Evolutionary conservation across 2,888 invertebrate genomes (phyloP).

Genomic region (Aradus depressus): DNA sequence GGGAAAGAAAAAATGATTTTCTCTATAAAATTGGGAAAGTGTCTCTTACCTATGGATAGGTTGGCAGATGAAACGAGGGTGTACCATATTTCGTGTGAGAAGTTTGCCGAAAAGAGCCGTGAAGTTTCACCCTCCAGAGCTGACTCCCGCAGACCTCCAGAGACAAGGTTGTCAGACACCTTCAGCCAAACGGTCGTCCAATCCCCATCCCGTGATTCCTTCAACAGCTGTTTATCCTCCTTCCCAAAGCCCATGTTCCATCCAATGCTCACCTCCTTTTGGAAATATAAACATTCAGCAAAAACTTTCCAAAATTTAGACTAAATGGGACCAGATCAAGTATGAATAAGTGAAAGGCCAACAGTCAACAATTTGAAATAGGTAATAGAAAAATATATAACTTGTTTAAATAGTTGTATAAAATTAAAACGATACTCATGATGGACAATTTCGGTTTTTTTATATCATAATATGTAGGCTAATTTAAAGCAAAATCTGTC

Average conservation of each 20-base stretch:
- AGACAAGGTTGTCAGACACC: constrained; percentile 38
- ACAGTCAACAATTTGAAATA: no score
- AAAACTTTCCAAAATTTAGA: no score
- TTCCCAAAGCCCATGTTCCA: constrained; percentile 35
- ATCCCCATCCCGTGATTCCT: constrained; percentile 48
- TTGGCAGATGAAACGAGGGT: constrained; percentile 29
- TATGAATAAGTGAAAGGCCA: no score
- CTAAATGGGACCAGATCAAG: no score
- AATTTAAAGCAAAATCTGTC: no score
- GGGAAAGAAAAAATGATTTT: no score
- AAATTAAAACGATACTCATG: no score
- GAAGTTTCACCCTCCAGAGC: constrained; percentile 19
- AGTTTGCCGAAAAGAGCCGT: constrained; percentile 28
- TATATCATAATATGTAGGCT: no score
- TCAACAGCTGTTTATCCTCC: constrained; percentile 44
- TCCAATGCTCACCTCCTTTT: constrained; percentile 6
- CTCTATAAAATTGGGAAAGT: no score
- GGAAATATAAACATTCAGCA: neutral
- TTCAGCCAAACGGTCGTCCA: constrained; percentile 53
- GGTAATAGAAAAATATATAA: no score
- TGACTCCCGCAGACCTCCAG: constrained; percentile 28
- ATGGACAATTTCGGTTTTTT: no score
- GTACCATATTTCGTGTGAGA: constrained; percentile 32
- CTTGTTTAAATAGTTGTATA: no score
- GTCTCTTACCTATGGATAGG: constrained; percentile 28